A percentile compares a stretch with the other conserved stretches of the same genome.
Evolutionary conservation across 1,140 invertebrate genomes (phyloP).

Genomic region (Trachymyrmex septentrionalis): DNA sequence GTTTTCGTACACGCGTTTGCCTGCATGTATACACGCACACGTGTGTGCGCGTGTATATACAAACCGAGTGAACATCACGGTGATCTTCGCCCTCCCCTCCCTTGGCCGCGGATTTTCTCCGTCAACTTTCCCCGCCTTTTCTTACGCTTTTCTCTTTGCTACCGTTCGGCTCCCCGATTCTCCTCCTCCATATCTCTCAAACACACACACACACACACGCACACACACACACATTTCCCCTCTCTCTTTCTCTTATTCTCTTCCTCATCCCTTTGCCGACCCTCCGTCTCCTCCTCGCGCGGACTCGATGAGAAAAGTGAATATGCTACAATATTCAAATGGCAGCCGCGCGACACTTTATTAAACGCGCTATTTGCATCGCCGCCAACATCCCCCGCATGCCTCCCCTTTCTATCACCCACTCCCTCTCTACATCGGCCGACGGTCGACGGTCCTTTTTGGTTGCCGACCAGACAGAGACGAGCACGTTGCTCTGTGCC

Average conservation of each 20-base stretch:
- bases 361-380: slow-evolving; percentile 84
- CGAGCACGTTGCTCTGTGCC: slow-evolving; percentile 55
- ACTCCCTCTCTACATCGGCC: slow-evolving; percentile 63
- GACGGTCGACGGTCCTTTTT: slow-evolving; percentile 59
- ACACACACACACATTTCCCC: background rate
- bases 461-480: slow-evolving; percentile 56
- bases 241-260: slow-evolving; percentile 1
- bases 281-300: slow-evolving; percentile 45
- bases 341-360: slow-evolving; percentile 83
- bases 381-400: slow-evolving; percentile 59
- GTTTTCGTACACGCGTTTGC: slow-evolving; percentile 26
- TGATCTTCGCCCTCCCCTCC: slow-evolving; percentile 21
- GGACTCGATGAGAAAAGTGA: slow-evolving; percentile 83
- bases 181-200: too few species aligned
- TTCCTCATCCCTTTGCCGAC: slow-evolving; percentile 37
- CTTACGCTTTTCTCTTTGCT: slow-evolving; percentile 40
- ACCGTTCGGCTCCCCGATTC: background rate
- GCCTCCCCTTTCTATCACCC: slow-evolving; percentile 64
- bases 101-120: background rate
- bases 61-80: slow-evolving; percentile 44
- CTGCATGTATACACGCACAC: background rate
- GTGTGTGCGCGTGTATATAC: background rate
- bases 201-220: too few species aligned
- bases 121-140: slow-evolving; percentile 40
- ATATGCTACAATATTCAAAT: slow-evolving; percentile 86